phyloP scores from a whole-genome alignment of 1,140 invertebrate species.

The Cecropterus lyciades region DNA sequence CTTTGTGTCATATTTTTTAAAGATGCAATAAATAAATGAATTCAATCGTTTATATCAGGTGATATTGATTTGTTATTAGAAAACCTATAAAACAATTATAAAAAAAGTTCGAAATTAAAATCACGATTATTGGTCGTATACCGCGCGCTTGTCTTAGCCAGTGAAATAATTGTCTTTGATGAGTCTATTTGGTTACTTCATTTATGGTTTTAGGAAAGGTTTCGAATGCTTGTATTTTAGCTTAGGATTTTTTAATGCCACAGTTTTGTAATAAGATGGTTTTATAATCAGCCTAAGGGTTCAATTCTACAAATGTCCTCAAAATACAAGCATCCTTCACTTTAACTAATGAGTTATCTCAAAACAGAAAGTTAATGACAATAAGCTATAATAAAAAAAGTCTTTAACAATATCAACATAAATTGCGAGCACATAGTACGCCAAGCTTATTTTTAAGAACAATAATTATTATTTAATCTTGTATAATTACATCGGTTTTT shows the following conservation, averaged over 20 bases:
- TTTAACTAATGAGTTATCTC: slow-evolving; percentile 25
- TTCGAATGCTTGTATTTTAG: slow-evolving; percentile 42
- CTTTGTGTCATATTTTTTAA: too few relatives aligned
- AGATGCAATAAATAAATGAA: too few relatives aligned
- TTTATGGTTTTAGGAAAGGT: slow-evolving; percentile 6
- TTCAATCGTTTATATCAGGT: too few relatives aligned
- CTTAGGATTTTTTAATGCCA: background rate
- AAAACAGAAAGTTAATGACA: slow-evolving; percentile 39
- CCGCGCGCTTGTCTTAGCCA: too few relatives aligned
- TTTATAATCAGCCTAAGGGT: too few relatives aligned
- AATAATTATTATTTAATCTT: background rate
- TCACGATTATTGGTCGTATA: too few relatives aligned
- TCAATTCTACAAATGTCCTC: background rate
- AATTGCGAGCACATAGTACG: slow-evolving; percentile 30
- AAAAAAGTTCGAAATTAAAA: too few relatives aligned
- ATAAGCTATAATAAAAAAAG: slow-evolving; percentile 37
- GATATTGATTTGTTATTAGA: too few relatives aligned
- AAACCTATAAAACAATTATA: too few relatives aligned
- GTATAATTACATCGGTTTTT: background rate
- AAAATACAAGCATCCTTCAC: slow-evolving; percentile 33
- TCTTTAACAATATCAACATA: slow-evolving; percentile 21
- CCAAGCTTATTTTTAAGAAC: slow-evolving; percentile 6
- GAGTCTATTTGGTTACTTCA: too few relatives aligned
- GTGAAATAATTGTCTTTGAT: too few relatives aligned
- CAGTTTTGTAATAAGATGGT: too few relatives aligned